Evolutionary conservation across 2,113 vertebrate species (phyloP).

Genomic region (Spizaetus ornatus): DNA sequence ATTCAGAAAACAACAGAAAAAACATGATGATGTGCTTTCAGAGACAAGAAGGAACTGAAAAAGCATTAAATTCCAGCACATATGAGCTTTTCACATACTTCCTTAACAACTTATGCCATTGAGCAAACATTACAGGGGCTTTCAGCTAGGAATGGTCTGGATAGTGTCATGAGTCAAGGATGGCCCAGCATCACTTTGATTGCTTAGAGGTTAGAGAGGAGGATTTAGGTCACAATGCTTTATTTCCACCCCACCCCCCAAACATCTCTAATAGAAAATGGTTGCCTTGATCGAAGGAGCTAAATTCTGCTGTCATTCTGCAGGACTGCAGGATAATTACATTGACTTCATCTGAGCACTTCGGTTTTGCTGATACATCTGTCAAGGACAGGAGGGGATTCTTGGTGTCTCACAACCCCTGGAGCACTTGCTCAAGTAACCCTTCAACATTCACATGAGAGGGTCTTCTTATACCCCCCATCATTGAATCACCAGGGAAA

Average conservation of each 20-base stretch:
- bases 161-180: background rate
- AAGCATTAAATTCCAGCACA: background rate
- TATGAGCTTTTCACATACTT: background rate
- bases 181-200: background rate
- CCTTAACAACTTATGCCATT: background rate
- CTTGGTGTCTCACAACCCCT: background rate
- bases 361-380: background rate
- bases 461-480: background rate
- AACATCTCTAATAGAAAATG: background rate
- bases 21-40: background rate
- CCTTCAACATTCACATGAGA: background rate
- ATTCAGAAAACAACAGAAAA: background rate
- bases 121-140: background rate
- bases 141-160: background rate
- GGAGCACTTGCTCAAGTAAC: background rate
- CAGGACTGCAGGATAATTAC: constrained; percentile 3
- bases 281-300: background rate
- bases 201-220: constrained; percentile 4
- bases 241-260: background rate
- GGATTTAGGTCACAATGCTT: background rate
- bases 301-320: constrained; percentile 15
- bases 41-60: background rate
- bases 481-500: background rate
- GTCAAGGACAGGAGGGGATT: background rate
- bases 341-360: background rate